A percentile compares a stretch with the other conserved stretches of the same genome.
Evolutionary conservation across 2,888 invertebrate genomes (phyloP).

Genomic region (Synanthedon formicaeformis): DNA sequence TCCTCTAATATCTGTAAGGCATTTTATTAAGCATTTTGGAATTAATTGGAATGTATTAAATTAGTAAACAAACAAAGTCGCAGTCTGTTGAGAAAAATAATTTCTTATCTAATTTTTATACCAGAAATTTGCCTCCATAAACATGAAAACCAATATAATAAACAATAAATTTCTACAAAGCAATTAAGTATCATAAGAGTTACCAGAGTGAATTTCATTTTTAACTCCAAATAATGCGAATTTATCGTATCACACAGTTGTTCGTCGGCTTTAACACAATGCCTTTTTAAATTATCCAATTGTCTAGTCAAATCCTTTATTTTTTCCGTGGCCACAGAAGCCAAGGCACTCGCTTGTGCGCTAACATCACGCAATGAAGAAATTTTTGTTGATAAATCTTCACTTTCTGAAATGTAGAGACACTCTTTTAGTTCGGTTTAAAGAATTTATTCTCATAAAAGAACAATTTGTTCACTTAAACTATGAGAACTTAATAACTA

Average conservation of each 20-base stretch:
- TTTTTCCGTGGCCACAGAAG: slow-evolving; percentile 67
- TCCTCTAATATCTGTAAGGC: slow-evolving; percentile 61
- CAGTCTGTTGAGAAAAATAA: too few species aligned
- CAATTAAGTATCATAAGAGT: too few species aligned
- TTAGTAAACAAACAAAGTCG: too few species aligned
- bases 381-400: slow-evolving; percentile 69
- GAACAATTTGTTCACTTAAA: too few species aligned
- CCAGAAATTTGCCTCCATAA: too few species aligned
- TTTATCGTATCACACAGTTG: slow-evolving; percentile 82
- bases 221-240: slow-evolving; percentile 76
- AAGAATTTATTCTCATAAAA: too few species aligned
- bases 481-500: too few species aligned
- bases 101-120: too few species aligned
- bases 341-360: slow-evolving; percentile 64
- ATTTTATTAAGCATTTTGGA: background rate
- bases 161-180: too few species aligned
- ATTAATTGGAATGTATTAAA: too few species aligned
- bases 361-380: slow-evolving; percentile 69
- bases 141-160: too few species aligned
- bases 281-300: slow-evolving; percentile 71
- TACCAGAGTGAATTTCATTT: slow-evolving; percentile 73
- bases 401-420: slow-evolving; percentile 55
- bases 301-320: slow-evolving; percentile 72
- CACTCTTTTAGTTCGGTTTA: too few species aligned
- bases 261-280: slow-evolving; percentile 77